Evolutionary conservation across 2,888 invertebrate genomes (phyloP).

Genomic region (Stenchaetothrips biformis): DNA sequence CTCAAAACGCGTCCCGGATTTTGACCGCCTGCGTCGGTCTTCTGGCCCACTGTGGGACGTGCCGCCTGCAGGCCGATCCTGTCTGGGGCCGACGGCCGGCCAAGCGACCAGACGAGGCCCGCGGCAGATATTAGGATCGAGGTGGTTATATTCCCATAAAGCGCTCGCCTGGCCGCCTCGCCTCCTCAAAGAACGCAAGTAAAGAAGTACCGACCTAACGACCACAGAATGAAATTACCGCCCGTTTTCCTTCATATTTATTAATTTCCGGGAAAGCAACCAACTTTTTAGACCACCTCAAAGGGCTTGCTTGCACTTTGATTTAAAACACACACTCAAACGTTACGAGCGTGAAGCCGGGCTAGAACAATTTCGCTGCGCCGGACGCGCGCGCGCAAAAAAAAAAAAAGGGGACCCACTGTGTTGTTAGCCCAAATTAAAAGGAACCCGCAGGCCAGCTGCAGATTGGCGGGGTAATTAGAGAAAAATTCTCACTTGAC

Average conservation of each 20-base stretch:
- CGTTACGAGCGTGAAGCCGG: background rate
- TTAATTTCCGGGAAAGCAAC: background rate
- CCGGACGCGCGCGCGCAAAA: too few relatives aligned
- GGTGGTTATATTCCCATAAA: slow-evolving; percentile 14
- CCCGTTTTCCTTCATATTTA: background rate
- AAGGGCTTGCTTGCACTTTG: background rate
- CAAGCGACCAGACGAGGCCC: too few relatives aligned
- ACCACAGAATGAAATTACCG: slow-evolving; percentile 19
- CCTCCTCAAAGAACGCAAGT: background rate
- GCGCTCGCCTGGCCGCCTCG: background rate
- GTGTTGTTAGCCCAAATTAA: too few relatives aligned
- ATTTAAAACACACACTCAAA: background rate
- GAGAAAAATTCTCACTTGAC: too few relatives aligned
- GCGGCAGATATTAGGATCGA: background rate
- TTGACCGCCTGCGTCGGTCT: too few relatives aligned
- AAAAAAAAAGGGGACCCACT: too few relatives aligned
- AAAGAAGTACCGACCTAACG: slow-evolving; percentile 5
- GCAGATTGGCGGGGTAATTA: too few relatives aligned
- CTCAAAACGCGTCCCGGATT: too few relatives aligned
- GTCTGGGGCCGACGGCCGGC: too few relatives aligned
- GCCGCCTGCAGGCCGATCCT: too few relatives aligned
- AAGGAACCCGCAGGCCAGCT: too few relatives aligned
- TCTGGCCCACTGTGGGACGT: too few relatives aligned
- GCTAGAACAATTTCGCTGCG: background rate
- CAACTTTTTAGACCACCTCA: background rate